Base-by-base conservation (phyloP, 2,797 vertebrate species). In the Siniperca scherzeri region DNA sequence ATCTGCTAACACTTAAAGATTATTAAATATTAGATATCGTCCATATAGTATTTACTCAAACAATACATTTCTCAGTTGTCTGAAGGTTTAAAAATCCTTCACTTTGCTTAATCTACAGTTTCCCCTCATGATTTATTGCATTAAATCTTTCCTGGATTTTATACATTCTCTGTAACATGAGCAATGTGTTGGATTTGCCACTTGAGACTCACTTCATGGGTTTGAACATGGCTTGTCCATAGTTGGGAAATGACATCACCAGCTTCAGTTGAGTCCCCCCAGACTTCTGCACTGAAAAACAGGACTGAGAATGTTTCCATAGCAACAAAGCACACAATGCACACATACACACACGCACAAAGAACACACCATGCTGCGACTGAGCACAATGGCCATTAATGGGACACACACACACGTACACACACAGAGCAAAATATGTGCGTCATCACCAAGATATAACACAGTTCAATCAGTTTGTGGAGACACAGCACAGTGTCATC, bases 241-340 rank as follows among this genome's bases (percentile, higher is more conserved):
- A 96, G 87, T 97, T 96, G 0, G 96, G 90, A 70, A 97, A 96
- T 0, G 94, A 96, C 95, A 97, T 95, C 88, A 96, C 92, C 87
- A 97, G 91, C 92, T 97, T 98, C 70, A 96, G 89, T 81, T 97
- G 97, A 2, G 96, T 97, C 77, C 97, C 97, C 0, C 96, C 96
- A 0, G 94, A 93, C 89, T 97, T 97, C 95, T 97, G 96, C 89
- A 96, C 96, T 96, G 91, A 61, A 95, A 90, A 94, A 80, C 74
- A 81, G 61, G 5, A 40, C 56, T 3, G 60, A 76, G 64, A 70
- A 3, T 2, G 78, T 94, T 82, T 88, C 92, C 82, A 89, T 90
- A 42, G 88, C 80, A 91, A 94, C 91, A 67, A 44, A 74, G 65
- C 56, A 60, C 76, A 74, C 27, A 48, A 52, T 25, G 8, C 71